phyloP scores from a whole-genome alignment of 1,140 invertebrate genomes.

The Notospermus geniculatus region DNA sequence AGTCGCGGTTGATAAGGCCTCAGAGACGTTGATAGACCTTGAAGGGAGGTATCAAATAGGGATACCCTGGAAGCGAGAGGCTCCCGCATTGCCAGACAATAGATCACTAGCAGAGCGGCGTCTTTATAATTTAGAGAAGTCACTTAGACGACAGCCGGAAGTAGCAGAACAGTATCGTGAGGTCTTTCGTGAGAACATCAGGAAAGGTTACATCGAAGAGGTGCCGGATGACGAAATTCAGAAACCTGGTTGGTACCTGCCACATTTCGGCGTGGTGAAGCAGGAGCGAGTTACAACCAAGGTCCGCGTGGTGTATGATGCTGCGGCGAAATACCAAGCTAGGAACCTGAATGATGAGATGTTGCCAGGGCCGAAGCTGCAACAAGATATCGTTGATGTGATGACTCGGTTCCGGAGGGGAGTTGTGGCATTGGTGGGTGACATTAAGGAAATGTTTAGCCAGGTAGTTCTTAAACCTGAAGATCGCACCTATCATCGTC shows the following conservation, averaged over 20 bases:
- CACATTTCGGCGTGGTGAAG: too few relatives aligned
- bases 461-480: too few relatives aligned
- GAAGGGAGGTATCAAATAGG: background rate
- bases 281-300: background rate
- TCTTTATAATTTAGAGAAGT: background rate
- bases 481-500: too few relatives aligned
- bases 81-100: background rate
- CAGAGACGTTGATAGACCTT: background rate
- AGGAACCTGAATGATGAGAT: too few relatives aligned
- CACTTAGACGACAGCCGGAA: background rate
- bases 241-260: background rate
- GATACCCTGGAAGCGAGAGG: conserved; percentile 7
- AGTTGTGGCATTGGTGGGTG: too few relatives aligned
- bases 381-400: too few relatives aligned
- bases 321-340: too few relatives aligned
- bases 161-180: background rate
- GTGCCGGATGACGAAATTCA: background rate
- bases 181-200: background rate
- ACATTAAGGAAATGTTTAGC: too few relatives aligned
- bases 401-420: too few relatives aligned
- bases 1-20: background rate
- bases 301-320: too few relatives aligned
- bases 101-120: background rate
- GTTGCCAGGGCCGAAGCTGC: too few relatives aligned
- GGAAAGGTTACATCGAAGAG: background rate